These are phyloP conservation scores for Sminthurides aquaticus DNA, from an alignment of 2,888 invertebrate species.

Conservation along the genomic window DNA sequence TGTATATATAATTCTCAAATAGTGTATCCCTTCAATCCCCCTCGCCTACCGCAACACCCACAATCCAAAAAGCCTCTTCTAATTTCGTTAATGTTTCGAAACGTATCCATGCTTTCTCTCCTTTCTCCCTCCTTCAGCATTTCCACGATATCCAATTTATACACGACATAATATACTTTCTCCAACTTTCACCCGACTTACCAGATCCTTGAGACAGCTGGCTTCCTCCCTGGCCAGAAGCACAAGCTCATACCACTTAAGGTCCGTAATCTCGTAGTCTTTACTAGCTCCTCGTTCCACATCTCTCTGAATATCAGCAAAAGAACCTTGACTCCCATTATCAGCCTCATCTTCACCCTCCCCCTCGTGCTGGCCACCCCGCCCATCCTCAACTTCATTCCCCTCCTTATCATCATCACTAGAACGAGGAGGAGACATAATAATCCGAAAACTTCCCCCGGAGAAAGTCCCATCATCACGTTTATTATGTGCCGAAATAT, in stretches of 20 bases:
- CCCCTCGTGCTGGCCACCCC: neutral
- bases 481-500: too few species aligned
- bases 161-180: neutral
- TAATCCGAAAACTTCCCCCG: too few species aligned
- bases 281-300: neutral
- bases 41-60: too few species aligned
- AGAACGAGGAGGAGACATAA: neutral
- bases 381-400: neutral
- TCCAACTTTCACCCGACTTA: constrained; percentile 22
- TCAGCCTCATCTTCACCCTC: neutral
- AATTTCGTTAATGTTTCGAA: too few species aligned
- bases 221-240: constrained; percentile 33
- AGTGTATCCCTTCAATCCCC: too few species aligned
- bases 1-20: too few species aligned
- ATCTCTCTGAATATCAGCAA: neutral
- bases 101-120: too few species aligned
- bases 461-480: too few species aligned
- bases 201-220: constrained; percentile 28
- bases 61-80: too few species aligned
- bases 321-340: too few species aligned
- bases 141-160: neutral
- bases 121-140: too few species aligned
- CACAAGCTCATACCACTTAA: constrained; percentile 1
- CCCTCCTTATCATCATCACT: neutral
- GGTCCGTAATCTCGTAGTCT: neutral